Conservation (phyloP, 2,113 vertebrate genomes). For the Speoplatyrhinus poulsoni region DNA sequence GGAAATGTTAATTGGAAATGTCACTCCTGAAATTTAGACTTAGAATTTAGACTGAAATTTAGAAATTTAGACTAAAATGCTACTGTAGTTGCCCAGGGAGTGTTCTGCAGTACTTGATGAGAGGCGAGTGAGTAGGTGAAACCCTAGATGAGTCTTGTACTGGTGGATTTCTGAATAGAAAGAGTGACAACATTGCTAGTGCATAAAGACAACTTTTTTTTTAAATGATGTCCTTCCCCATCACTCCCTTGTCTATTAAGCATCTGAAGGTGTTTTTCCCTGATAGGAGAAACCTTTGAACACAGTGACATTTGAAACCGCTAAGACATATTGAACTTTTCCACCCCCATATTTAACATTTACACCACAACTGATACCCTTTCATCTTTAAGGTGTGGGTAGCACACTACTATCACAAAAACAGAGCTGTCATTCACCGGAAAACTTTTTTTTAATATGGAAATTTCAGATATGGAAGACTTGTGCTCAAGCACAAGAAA, state of each 20-base stretch:
- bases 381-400: constrained; percentile 29
- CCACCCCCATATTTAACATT: not conserved
- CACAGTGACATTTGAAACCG: constrained; percentile 19
- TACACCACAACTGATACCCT: constrained; percentile 5
- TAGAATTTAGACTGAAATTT: not conserved
- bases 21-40: not conserved
- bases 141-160: constrained; percentile 18
- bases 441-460: not conserved
- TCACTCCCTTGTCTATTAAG: not conserved
- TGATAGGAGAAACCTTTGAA: constrained; percentile 43
- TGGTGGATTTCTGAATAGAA: constrained; percentile 15
- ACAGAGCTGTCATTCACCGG: constrained; percentile 17
- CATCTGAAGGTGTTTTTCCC: constrained; percentile 27
- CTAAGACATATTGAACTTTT: not conserved
- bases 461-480: not conserved
- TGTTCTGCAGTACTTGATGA: not conserved
- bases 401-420: constrained; percentile 18
- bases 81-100: not conserved
- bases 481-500: not conserved
- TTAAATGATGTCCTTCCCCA: constrained; percentile 23
- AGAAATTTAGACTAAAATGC: not conserved
- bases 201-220: constrained; percentile 31
- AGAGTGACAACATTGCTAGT: not conserved
- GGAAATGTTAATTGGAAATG: not conserved
- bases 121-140: constrained; percentile 11